Base-by-base conservation (phyloP, 1,140 invertebrate genomes). In the Micrasema minimum region DNA sequence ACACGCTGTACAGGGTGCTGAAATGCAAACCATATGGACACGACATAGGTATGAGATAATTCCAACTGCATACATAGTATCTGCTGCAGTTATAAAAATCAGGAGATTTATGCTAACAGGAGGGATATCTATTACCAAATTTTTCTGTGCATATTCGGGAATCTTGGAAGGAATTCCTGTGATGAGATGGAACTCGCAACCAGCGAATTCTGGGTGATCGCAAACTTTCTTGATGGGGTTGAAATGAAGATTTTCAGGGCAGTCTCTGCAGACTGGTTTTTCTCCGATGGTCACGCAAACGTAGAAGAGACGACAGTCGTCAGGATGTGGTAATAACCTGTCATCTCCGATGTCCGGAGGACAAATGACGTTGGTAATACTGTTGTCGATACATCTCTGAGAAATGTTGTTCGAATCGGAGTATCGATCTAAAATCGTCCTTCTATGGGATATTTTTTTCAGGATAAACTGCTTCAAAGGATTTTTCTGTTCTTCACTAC, bases 11-110 rank as follows among this genome's bases (percentile, higher is more conserved):
- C 1, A 76, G 43, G 7, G 83, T 72, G 74, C 89, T 87, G 77
- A 88, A 90, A 53, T 85, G 82, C 1, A 89, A 76, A 1, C 80
- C 83, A 2, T 67, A 48, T 2, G 85, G 83, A 72, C 89, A 90
- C 4, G 55, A 4, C 76, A 82, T 82, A 10, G 81, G 75, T 11
- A 85, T 78, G 9, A 68, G 67, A 0, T 55, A 12, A 14, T 10
- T 37, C n/a, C 22, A 18, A 5, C 76, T 46, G 65, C 78, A 78
- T 46, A 76, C 74, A 43, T 76, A 77, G 61, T 77, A 79, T 7
- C 76, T 69, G n/a, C 75, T 11, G 59, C 76, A 78, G 53, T 77
- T 75, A 11, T 77, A 72, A 2, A 77, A 75, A 66, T 79, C 74
- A 10, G 75, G 69, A 51, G 5, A 22, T 22, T 22, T 23, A n/a